phyloP scores from a whole-genome alignment of 2,797 vertebrate genomes.

The Mastacembelus armatus region DNA sequence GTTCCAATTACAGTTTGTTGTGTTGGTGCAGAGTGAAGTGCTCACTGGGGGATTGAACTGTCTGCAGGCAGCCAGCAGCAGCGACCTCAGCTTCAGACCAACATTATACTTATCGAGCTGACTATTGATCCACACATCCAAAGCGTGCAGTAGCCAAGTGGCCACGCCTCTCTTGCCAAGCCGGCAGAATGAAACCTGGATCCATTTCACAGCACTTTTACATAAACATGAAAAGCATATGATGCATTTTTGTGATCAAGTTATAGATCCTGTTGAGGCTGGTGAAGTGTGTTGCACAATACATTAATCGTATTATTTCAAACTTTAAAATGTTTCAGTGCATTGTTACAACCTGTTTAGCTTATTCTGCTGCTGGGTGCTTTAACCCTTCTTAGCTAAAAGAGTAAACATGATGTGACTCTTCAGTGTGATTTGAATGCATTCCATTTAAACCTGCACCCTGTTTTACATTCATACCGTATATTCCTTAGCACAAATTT shows the following conservation, averaged over 20 bases:
- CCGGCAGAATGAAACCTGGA: constrained; percentile 18
- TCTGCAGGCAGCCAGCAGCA: constrained; percentile 31
- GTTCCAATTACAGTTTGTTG: constrained; percentile 20
- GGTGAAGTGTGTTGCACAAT: not conserved
- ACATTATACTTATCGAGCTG: constrained; percentile 44
- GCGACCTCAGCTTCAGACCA: constrained; percentile 22
- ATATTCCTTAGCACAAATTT: constrained; percentile 25
- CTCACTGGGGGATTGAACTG: constrained; percentile 22
- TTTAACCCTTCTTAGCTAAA: constrained; percentile 20
- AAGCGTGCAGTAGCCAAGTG: constrained; percentile 47
- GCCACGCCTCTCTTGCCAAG: not conserved
- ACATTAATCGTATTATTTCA: not conserved
- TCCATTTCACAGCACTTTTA: constrained; percentile 27
- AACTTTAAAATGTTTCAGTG: constrained; percentile 2
- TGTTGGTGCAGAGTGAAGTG: constrained; percentile 18
- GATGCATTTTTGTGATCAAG: not conserved
- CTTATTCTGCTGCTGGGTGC: not conserved
- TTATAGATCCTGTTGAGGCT: not conserved
- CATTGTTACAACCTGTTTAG: too few relatives aligned
- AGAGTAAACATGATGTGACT: constrained; percentile 26
- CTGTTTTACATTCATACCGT: constrained; percentile 11
- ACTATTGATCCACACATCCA: constrained; percentile 57
- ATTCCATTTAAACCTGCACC: not conserved
- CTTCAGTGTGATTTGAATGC: constrained; percentile 11
- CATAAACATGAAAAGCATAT: constrained; percentile 19